phyloP scores from a whole-genome alignment of 1,140 invertebrate genomes.

The Diorhabda sublineata region DNA sequence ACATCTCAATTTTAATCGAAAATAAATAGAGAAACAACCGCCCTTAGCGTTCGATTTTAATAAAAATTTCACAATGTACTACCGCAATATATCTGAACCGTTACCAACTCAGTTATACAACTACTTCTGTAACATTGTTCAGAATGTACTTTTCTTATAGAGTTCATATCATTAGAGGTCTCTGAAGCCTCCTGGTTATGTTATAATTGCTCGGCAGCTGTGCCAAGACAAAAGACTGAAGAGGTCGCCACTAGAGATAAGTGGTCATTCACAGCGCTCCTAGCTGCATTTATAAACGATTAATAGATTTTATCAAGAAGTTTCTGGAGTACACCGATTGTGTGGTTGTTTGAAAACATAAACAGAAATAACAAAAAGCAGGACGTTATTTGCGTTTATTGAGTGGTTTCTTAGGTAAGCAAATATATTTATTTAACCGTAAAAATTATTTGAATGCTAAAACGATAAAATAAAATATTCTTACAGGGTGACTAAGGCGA shows the following conservation, averaged over 20 bases:
- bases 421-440: too few relatives aligned
- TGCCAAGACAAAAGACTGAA: conserved; percentile 11
- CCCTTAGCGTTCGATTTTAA: background rate
- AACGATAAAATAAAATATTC: too few relatives aligned
- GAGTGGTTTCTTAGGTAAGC: too few relatives aligned
- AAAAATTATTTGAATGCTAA: too few relatives aligned
- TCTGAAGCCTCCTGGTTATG: conserved; percentile 14
- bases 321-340: conserved; percentile 3
- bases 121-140: conserved; percentile 15
- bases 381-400: conserved; percentile 5
- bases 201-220: conserved; percentile 19
- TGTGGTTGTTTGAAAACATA: conserved; percentile 1
- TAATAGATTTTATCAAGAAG: conserved; percentile 16
- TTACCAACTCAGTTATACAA: conserved; percentile 5
- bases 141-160: conserved; percentile 10
- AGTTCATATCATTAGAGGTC: conserved; percentile 14
- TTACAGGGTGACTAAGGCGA: too few relatives aligned
- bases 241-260: conserved; percentile 15
- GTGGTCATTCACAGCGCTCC: conserved; percentile 11
- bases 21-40: too few relatives aligned
- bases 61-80: conserved; percentile 3
- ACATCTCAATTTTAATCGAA: too few relatives aligned
- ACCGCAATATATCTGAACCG: conserved; percentile 8
- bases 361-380: conserved; percentile 10
- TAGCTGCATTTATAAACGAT: conserved; percentile 15